phyloP scores from a whole-genome alignment of 2,888 invertebrate genomes.

The Cataglyphis altisquamis region DNA sequence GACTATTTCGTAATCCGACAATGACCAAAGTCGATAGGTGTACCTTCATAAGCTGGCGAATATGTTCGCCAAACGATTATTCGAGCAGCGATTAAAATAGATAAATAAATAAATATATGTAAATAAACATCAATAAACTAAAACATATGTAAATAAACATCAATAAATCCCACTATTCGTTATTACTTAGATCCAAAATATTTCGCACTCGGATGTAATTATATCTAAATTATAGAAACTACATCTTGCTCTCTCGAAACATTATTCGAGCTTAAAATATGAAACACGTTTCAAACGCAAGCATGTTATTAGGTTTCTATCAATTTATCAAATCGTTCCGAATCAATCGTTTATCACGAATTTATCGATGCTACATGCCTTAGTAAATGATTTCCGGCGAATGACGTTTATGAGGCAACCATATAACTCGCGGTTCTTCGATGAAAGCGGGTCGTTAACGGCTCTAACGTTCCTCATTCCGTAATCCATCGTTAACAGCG shows the following conservation, averaged over 20 bases:
- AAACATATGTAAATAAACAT: background rate
- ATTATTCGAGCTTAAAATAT: background rate
- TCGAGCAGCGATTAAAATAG: background rate
- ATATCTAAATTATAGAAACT: background rate
- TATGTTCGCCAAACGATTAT: background rate
- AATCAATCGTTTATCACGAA: conserved; percentile 22
- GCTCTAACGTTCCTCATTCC: conserved; percentile 73
- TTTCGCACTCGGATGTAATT: background rate
- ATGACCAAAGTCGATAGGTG: conserved; percentile 13
- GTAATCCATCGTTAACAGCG: conserved; percentile 67
- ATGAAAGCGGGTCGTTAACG: conserved; percentile 76
- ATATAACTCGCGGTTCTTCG: conserved; percentile 63
- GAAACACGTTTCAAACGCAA: background rate
- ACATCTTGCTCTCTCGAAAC: background rate
- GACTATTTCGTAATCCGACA: conserved; percentile 70
- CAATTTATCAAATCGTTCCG: background rate
- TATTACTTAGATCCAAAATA: background rate
- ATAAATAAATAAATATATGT: background rate
- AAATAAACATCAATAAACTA: background rate
- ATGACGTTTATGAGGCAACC: conserved; percentile 69
- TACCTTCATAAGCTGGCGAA: background rate
- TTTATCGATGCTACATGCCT: conserved; percentile 27
- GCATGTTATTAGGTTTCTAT: conserved; percentile 1
- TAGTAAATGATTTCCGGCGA: conserved; percentile 57
- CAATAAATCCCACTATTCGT: background rate